These are phyloP conservation scores for Salpingus planirostris DNA, from an alignment of 2,888 invertebrate genomes.

Conservation along the genomic window DNA sequence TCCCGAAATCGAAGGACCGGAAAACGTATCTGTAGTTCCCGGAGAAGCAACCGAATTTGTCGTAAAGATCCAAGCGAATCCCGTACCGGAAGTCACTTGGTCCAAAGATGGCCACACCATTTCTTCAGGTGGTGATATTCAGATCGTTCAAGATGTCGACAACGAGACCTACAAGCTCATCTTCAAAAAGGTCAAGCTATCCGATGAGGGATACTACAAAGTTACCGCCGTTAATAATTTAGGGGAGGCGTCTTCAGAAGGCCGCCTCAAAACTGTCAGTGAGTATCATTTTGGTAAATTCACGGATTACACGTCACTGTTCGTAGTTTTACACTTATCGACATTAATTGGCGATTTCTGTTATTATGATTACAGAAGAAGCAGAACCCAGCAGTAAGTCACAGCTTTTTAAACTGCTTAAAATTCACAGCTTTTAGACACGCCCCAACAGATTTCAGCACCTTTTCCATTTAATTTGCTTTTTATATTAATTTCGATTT, in stretches of 20 bases:
- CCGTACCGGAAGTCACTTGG: conserved; percentile 84
- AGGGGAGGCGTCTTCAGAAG: conserved; percentile 62
- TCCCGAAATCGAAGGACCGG: conserved; percentile 70
- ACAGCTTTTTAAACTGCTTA: too few species aligned
- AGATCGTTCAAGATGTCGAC: conserved; percentile 52
- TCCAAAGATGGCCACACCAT: conserved; percentile 56
- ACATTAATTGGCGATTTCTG: conserved; percentile 11
- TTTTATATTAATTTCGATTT: too few species aligned
- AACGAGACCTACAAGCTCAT: conserved; percentile 61
- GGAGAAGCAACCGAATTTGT: conserved; percentile 69
- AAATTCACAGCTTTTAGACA: background rate
- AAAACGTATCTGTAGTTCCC: conserved; percentile 64
- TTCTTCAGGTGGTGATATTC: conserved; percentile 48
- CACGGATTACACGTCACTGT: too few species aligned
- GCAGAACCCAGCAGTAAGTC: conserved; percentile 38
- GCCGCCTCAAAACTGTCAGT: conserved; percentile 66
- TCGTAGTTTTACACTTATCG: too few species aligned
- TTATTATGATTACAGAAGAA: conserved; percentile 32
- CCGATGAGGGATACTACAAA: conserved; percentile 71
- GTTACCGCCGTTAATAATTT: conserved; percentile 69
- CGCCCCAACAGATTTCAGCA: background rate
- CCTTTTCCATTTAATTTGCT: conserved; percentile 1
- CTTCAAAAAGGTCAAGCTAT: conserved; percentile 59
- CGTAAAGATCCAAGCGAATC: conserved; percentile 71
- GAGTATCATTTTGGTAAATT: too few species aligned